Conservation (phyloP, 2,888 invertebrate species). For the Cephus pulcher region DNA sequence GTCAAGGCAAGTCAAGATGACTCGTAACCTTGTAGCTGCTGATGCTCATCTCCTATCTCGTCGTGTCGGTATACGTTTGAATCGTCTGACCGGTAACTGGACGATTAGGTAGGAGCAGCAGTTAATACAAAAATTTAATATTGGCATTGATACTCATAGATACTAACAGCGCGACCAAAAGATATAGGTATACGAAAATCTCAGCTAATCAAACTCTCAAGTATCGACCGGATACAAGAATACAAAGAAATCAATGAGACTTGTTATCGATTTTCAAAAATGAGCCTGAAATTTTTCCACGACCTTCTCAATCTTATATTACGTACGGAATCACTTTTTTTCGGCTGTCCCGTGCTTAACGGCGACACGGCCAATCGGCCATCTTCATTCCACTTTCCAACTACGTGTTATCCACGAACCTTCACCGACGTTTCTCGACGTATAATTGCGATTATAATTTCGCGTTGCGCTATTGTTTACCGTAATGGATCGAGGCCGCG, state of each 20-base stretch:
- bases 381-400: background rate
- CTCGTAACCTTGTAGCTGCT: conserved; percentile 24
- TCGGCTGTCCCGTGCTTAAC: background rate
- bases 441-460: conserved; percentile 34
- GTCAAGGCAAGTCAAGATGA: conserved; percentile 18
- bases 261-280: background rate
- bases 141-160: background rate
- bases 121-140: background rate
- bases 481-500: conserved; percentile 33
- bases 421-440: background rate
- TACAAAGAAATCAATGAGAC: background rate
- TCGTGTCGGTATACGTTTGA: background rate
- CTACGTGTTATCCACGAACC: background rate
- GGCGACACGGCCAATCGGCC: too few relatives aligned
- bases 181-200: background rate
- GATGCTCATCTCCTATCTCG: conserved; percentile 19
- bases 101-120: background rate
- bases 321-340: background rate
- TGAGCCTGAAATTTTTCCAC: background rate
- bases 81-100: conserved; percentile 3
- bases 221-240: background rate
- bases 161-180: background rate
- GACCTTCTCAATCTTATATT: background rate
- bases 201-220: background rate
- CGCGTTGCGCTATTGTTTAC: conserved; percentile 32